These are phyloP conservation scores for Pantherophis guttatus DNA, from an alignment of 2,113 vertebrate genomes.

Conservation along the genomic window DNA sequence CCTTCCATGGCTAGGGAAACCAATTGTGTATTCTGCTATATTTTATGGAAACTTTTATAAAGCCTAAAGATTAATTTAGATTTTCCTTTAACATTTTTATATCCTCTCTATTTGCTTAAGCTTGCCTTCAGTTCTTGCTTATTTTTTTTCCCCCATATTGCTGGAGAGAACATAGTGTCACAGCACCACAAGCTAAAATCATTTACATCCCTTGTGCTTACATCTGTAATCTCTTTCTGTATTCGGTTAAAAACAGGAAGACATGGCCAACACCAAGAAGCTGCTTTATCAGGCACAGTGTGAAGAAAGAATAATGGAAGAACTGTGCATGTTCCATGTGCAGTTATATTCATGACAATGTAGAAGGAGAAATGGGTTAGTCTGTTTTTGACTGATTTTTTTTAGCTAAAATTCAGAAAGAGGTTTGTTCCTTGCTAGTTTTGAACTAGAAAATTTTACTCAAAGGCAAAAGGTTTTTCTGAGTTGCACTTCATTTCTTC, in stretches of 20 bases:
- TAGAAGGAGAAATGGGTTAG: neutral
- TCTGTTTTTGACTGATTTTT: neutral
- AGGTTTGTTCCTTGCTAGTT: neutral
- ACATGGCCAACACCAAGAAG: neutral
- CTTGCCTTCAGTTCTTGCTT: slow-evolving; percentile 30
- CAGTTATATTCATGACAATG: neutral
- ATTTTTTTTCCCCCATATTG: slow-evolving; percentile 20
- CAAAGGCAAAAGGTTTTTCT: neutral
- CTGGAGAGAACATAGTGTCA: slow-evolving; percentile 28
- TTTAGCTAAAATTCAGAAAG: neutral
- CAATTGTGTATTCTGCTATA: slow-evolving; percentile 24
- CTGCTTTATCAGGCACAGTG: neutral
- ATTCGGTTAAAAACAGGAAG: slow-evolving; percentile 30
- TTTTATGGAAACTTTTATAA: slow-evolving; percentile 36
- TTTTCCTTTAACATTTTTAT: slow-evolving; percentile 34
- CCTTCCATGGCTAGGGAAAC: slow-evolving; percentile 25
- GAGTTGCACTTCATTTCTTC: neutral
- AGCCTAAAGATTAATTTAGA: slow-evolving; percentile 33
- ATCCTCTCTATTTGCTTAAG: slow-evolving; percentile 42
- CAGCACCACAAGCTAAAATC: slow-evolving; percentile 23
- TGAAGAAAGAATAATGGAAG: neutral
- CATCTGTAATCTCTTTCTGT: slow-evolving; percentile 7
- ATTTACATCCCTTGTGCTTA: slow-evolving; percentile 25
- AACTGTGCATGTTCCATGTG: neutral
- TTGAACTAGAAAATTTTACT: neutral